These are phyloP conservation scores for Agonum fuliginosum DNA, from an alignment of 2,888 invertebrate species.

Conservation along the genomic window DNA sequence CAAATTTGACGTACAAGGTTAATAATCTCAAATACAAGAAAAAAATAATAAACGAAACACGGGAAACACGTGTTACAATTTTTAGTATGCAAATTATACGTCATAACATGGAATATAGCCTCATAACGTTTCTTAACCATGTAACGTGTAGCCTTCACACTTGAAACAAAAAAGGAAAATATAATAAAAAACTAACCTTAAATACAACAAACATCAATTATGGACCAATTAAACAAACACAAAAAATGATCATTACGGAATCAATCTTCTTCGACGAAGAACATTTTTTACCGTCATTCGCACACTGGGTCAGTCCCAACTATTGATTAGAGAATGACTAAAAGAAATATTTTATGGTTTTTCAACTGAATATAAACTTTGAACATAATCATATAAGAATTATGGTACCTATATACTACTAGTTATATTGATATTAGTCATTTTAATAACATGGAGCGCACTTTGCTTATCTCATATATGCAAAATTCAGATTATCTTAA, in stretches of 20 bases:
- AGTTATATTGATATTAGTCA: too few species aligned
- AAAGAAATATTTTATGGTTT: too few species aligned
- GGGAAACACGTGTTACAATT: conserved; percentile 25
- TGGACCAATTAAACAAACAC: conserved; percentile 12
- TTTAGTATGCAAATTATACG: conserved; percentile 2
- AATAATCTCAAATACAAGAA: conserved; percentile 20
- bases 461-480: too few species aligned
- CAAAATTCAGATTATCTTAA: too few species aligned
- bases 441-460: conserved; percentile 1
- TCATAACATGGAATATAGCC: conserved; percentile 5
- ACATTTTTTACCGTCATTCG: neutral
- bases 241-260: conserved; percentile 5
- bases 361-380: too few species aligned
- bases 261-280: neutral
- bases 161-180: too few species aligned
- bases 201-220: conserved; percentile 1
- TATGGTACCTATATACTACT: too few species aligned
- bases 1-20: conserved; percentile 31
- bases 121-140: too few species aligned
- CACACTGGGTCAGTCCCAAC: neutral
- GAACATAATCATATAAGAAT: too few species aligned
- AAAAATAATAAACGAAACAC: conserved; percentile 15
- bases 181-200: neutral
- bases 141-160: neutral
- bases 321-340: too few species aligned